A percentile compares a stretch with the other conserved stretches of the same genome.
Conservation (phyloP, 2,888 invertebrate genomes). For the Didymodactylos carnosus region DNA sequence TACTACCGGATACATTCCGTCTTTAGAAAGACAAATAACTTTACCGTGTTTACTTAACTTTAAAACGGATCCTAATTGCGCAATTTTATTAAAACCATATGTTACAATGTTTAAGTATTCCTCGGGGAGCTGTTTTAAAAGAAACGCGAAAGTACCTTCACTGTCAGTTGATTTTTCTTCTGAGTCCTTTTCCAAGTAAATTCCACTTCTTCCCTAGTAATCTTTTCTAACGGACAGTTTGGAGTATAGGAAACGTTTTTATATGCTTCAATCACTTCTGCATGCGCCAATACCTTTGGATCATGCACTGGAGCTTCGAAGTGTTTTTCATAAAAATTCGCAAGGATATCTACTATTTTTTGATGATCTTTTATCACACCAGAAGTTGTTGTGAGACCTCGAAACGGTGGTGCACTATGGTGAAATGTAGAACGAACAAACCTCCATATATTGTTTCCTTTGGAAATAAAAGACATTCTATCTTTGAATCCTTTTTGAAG, state of each 20-base stretch:
- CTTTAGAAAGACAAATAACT: not conserved
- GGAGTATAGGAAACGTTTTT: not conserved
- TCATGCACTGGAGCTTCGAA: not conserved
- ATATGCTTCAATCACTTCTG: not conserved
- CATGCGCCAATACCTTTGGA: not conserved
- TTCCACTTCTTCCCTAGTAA: not conserved
- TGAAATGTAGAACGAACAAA: not conserved
- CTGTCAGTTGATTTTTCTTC: not conserved
- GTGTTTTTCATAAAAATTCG: not conserved
- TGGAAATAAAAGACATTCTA: not conserved
- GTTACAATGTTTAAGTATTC: not conserved
- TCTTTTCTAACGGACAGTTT: not conserved
- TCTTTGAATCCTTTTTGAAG: not conserved
- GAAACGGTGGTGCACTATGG: not conserved
- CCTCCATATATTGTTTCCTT: not conserved
- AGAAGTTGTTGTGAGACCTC: not conserved
- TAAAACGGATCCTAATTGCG: not conserved
- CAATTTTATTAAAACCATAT: not conserved
- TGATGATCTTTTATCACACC: not conserved
- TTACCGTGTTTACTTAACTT: not conserved
- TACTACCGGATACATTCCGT: not conserved
- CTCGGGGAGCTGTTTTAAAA: not conserved
- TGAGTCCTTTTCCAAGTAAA: not conserved
- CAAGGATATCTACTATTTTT: not conserved
- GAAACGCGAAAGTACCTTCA: not conserved